Evolutionary conservation across 2,888 invertebrate species (phyloP).

Genomic region (Drosophila nigritarsus): DNA sequence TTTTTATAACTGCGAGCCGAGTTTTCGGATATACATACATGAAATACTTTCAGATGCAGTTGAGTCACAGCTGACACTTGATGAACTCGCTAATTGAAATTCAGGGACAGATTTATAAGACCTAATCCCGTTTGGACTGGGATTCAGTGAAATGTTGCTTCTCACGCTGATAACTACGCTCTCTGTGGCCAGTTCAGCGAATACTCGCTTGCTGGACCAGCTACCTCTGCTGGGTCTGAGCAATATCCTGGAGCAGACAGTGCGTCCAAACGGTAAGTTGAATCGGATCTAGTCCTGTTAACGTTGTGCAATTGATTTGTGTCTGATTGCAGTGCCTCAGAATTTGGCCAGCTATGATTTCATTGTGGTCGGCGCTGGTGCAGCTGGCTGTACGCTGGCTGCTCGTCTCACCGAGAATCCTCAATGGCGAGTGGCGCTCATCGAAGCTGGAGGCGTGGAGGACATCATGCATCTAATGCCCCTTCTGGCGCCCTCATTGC

Average conservation of each 20-base stretch:
- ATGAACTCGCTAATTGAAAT: neutral
- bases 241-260: constrained; percentile 54
- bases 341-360: constrained; percentile 90
- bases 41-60: neutral
- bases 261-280: constrained; percentile 60
- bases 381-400: constrained; percentile 88
- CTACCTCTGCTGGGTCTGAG: constrained; percentile 55
- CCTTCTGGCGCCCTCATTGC: constrained; percentile 76
- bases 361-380: constrained; percentile 93
- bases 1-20: neutral
- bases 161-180: constrained; percentile 38
- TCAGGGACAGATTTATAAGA: constrained; percentile 30
- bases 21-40: neutral
- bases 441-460: constrained; percentile 86
- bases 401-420: constrained; percentile 84
- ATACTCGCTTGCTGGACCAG: constrained; percentile 45
- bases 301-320: neutral
- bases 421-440: constrained; percentile 85
- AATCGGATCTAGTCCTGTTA: no score
- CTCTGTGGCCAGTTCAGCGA: constrained; percentile 3
- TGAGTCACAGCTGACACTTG: neutral
- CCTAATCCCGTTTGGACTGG: neutral
- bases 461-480: constrained; percentile 81
- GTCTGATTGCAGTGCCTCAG: constrained; percentile 46
- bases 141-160: constrained; percentile 43